Evolutionary conservation across 2,888 invertebrate species (phyloP).

Genomic region (Drosophila vallismaia): DNA sequence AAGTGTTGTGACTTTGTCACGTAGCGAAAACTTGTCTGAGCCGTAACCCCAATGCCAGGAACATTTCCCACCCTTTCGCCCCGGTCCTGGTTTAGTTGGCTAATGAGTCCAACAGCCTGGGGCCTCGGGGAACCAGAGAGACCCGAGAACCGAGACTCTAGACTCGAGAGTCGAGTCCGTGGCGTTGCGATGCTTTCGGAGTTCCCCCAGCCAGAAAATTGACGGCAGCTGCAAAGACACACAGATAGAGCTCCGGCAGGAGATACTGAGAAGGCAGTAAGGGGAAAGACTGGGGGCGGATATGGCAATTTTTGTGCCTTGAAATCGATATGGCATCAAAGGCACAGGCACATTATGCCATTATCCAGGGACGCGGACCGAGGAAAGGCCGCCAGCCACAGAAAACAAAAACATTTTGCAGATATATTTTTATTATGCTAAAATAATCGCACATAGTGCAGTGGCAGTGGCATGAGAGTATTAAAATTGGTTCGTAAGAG

Average conservation of each 20-base stretch:
- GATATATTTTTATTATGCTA: constrained; percentile 79
- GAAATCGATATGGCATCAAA: constrained; percentile 78
- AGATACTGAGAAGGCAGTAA: not conserved
- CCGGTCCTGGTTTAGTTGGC: constrained; percentile 41
- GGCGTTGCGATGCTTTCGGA: not conserved
- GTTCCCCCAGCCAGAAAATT: constrained; percentile 39
- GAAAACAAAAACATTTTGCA: constrained; percentile 53
- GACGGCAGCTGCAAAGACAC: constrained; percentile 61
- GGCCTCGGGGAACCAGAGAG: constrained; percentile 50
- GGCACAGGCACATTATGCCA: constrained; percentile 66
- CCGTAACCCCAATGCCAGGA: constrained; percentile 34
- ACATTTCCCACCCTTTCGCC: not conserved
- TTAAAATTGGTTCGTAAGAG: not conserved
- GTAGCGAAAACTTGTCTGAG: constrained; percentile 72
- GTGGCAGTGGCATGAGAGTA: constrained; percentile 37
- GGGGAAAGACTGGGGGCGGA: constrained; percentile 62
- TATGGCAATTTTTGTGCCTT: constrained; percentile 72
- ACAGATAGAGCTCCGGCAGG: constrained; percentile 18
- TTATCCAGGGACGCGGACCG: constrained; percentile 57
- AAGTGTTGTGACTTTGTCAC: constrained; percentile 76
- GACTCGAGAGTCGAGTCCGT: too few relatives aligned
- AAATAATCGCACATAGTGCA: constrained; percentile 76
- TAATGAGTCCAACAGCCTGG: constrained; percentile 72
- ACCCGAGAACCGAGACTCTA: constrained; percentile 3
- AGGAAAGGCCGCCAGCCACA: constrained; percentile 55